Base-by-base conservation (phyloP, 2,797 vertebrate genomes). In the Parotocinclus haroldoi region DNA sequence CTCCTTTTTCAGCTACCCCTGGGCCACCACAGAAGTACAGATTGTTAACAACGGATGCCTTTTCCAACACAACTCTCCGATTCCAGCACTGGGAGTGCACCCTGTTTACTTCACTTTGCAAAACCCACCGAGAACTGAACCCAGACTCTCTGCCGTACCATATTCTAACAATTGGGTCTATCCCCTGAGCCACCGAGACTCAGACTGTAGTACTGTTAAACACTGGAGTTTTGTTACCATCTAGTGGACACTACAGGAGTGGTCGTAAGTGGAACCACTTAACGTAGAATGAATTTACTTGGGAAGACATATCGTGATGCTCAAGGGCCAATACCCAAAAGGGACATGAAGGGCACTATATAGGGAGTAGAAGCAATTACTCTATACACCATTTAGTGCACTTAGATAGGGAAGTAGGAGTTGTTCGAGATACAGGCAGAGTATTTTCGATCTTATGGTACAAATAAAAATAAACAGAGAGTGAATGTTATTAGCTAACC, bases 221-320 rank as follows among this genome's bases (percentile, higher is more conserved):
- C n/a, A 19, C 4, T 37, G 6, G 48, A 9, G 19, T 39, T 66
- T 66, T 8, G 38, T 4, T 58, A 58, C 51, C 70, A 61, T 50
- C 70, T 72, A 42, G n/a, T 51, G 70, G 58, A n/a, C 6, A 10
- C 18, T 37, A 16, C 11, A 45, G 9, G 39, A 17, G 39, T 19
- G 27, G 44, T 19, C 6, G 14, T 17, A 18, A 27, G 42, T 36
- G 63, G 70, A 67, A 67, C 63, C 37, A 7, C 7, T 45, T 11
- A 9, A 13, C n/a, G 13, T 10, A 12, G 16, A 10, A n/a, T n/a
- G 19, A 9, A 40, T 5, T 58, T 66, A 17, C 19, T 9, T 46
- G 44, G 69, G 63, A 62, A 37, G 51, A 57, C 38, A 51, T 66
- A 57, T 13, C 38, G 38, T n/a, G 70, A 36, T 14, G 52, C 63